Percentiles rank a stretch among this genome's conserved stretches.
These are phyloP conservation scores for Pandemis heparana DNA, from an alignment of 2,888 invertebrate species.

Conservation along the genomic window DNA sequence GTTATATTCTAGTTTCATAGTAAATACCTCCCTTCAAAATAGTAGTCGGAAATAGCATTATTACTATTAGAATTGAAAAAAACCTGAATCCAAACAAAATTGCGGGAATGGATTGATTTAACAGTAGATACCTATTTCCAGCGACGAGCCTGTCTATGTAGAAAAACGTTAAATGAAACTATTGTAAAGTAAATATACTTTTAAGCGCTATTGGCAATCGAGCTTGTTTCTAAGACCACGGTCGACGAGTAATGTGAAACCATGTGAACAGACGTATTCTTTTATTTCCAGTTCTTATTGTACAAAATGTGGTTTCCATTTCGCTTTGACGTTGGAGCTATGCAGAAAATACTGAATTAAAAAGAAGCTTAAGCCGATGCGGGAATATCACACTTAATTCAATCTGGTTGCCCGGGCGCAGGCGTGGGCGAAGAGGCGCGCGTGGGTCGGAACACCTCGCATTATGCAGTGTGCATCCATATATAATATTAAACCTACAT, in stretches of 20 bases:
- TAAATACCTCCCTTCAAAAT: constrained; percentile 36
- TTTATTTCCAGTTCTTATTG: constrained; percentile 5
- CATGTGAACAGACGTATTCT: constrained; percentile 18
- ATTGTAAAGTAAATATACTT: background rate
- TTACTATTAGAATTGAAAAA: constrained; percentile 52
- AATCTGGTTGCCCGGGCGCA: constrained; percentile 38
- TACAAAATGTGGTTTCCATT: constrained; percentile 19
- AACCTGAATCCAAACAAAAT: constrained; percentile 38
- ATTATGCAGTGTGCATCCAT: constrained; percentile 46
- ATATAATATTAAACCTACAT: constrained; percentile 39
- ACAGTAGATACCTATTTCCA: too few species aligned
- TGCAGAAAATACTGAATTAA: constrained; percentile 20
- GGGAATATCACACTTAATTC: constrained; percentile 43
- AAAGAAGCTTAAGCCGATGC: constrained; percentile 48
- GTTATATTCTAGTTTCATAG: constrained; percentile 74
- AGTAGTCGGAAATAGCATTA: constrained; percentile 60
- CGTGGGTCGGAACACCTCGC: constrained; percentile 48
- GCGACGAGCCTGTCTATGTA: too few species aligned
- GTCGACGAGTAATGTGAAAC: constrained; percentile 21
- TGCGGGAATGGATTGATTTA: constrained; percentile 1
- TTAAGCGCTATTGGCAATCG: background rate
- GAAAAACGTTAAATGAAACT: background rate
- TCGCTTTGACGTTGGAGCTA: constrained; percentile 10
- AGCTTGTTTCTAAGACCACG: constrained; percentile 11
- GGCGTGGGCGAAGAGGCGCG: constrained; percentile 45